Evolutionary conservation across 2,888 invertebrate species (phyloP), one percentile per base, ranked within the genome.

Genomic region (Acanthosepion lycidas): DNA sequence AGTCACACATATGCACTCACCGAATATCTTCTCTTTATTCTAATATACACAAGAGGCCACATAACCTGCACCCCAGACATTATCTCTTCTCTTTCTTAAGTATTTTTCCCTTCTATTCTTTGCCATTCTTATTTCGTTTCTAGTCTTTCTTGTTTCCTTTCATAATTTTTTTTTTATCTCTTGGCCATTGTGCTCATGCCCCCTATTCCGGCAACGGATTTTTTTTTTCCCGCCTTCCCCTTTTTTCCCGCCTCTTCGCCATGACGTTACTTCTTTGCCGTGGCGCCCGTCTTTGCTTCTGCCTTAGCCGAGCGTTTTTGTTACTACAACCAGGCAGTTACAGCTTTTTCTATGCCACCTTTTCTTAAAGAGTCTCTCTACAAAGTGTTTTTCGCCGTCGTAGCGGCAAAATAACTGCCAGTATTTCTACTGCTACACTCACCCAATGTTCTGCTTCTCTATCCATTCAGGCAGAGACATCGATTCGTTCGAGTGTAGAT

Each of bases 21-120:
- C n/a, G n/a, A n/a, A 78, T 78, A 78, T 78, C 78, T n/a, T 78
- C 78, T 78, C 78, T 78, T 78, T 78, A 78, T n/a, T n/a, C 78
- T 78, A 78, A 78, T 78, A 78, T 28, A 78, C 78, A n/a, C 78
- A 78, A 78, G 78, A 78, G 78, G 78, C 78, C 78, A 78, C 78
- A 78, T 78, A 78, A 78, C 78, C 78, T 78, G 78, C 78, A 78
- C 78, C 78, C 78, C n/a, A 78, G 78, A 78, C n/a, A 78, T 78
- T 78, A 78, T 78, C 78, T 78, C 78, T 78, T 78, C 18, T n/a
- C n/a, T n/a, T 78, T n/a, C 78, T n/a, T 9, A 78, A n/a, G 78
- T 78, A 2, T 78, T 78, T 78, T 28, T n/a, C 18, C 9, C 78
- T 78, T 78, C n/a, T 78, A n/a, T 78, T 78, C n/a, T 78, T 78